Evolutionary conservation across 2,113 vertebrate species (phyloP), one percentile per base, ranked within the genome.

Genomic region (Phyllostomus discolor): DNA sequence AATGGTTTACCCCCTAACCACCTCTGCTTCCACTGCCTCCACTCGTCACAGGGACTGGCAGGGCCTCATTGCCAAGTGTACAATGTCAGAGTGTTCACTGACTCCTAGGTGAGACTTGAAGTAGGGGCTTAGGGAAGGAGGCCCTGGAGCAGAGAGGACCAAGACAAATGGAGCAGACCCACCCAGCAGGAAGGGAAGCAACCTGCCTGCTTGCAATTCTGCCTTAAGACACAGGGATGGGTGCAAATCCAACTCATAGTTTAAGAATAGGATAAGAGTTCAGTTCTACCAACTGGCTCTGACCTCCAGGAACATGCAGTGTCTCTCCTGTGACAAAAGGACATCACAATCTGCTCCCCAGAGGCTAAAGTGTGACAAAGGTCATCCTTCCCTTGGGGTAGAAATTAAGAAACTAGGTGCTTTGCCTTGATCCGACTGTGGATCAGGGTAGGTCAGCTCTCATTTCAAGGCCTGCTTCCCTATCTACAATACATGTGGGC

Each of bases 131-230:
- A 17, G 35, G n/a, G 50, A 38, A 26, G 70, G 31, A 5, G 57
- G 35, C 26, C 59, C 89, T 20, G 33, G 70, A 69, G 52, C 46
- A 31, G 66, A 50, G 46, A 41, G 67, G n/a, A 33, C 79, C 38
- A 14, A 33, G 62, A 52, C 10, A 9, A 41, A 16, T 57, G 46
- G 50, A 15, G 73, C 10, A 4, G 0, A 15, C 48, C 24, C 4
- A 33, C 14, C 54, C 0, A 4, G 31, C 1, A 7, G 12, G 69
- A 0, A 7, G 24, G 90, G 14, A 64, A 31, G 57, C 10, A 12
- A 73, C 81, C 28, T 14, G 52, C 17, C 62, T 22, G 41, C 19
- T 19, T 59, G 67, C 38, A 38, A 5, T 38, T 57, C n/a, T 28
- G n/a, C 81, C 52, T 20, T 31, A 33, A 48, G 90, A 73, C 66